Evolutionary conservation across 2,113 vertebrate genomes (phyloP).

Genomic region (Eudyptes chrysolophus): DNA sequence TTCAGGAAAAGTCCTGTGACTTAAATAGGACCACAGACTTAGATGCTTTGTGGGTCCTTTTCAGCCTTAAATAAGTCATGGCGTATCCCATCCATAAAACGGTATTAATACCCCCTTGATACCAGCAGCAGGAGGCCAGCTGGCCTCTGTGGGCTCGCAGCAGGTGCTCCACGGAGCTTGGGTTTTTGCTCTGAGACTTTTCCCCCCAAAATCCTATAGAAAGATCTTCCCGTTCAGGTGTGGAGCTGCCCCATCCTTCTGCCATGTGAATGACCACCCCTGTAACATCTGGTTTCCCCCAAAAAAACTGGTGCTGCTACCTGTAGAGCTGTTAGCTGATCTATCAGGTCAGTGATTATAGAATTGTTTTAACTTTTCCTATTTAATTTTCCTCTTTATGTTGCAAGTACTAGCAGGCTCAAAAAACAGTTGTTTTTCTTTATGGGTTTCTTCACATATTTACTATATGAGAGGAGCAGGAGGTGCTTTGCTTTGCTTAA

Average conservation of each 20-base stretch:
- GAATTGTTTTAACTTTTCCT: background rate
- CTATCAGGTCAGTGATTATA: background rate
- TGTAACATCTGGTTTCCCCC: background rate
- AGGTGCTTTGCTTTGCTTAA: background rate
- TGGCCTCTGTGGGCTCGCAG: background rate
- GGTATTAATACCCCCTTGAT: background rate
- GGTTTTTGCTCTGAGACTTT: background rate
- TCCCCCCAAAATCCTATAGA: background rate
- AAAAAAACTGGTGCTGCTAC: fast-evolving
- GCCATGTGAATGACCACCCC: background rate
- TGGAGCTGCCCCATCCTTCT: background rate
- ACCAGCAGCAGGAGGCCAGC: background rate
- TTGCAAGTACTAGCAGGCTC: background rate
- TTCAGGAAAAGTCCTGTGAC: background rate
- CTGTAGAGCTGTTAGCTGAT: background rate
- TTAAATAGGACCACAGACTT: background rate
- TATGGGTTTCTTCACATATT: no score
- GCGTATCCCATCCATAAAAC: background rate
- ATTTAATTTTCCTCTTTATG: background rate
- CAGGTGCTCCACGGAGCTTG: background rate
- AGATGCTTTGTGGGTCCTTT: background rate
- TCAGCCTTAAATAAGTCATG: background rate
- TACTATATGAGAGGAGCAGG: background rate
- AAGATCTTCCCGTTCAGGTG: background rate
- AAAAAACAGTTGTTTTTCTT: background rate